These are phyloP conservation scores for Heliconius hewitsoni DNA, from an alignment of 1,140 invertebrate genomes.

Conservation along the genomic window DNA sequence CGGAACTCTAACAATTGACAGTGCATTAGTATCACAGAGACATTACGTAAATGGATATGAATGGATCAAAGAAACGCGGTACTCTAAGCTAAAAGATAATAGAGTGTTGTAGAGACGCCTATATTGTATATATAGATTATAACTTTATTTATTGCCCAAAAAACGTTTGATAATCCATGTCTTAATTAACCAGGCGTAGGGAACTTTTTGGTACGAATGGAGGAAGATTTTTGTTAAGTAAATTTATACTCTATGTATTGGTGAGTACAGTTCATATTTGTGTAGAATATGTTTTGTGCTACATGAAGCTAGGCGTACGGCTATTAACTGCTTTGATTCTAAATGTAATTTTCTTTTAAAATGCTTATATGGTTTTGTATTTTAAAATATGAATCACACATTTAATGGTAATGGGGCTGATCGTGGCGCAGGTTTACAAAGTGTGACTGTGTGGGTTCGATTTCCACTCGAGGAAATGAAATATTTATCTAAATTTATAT, in stretches of 20 bases:
- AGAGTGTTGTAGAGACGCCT: constrained; percentile 72
- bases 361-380: constrained; percentile 1
- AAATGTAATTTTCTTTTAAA: constrained; percentile 7
- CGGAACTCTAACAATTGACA: constrained; percentile 67
- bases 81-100: constrained; percentile 58
- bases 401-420: background rate
- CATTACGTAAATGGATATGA: constrained; percentile 72
- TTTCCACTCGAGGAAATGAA: too few relatives aligned
- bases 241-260: background rate
- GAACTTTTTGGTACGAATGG: constrained; percentile 50
- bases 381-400: background rate
- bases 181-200: constrained; percentile 79
- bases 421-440: too few relatives aligned
- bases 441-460: too few relatives aligned
- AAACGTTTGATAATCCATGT: constrained; percentile 80
- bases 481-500: too few relatives aligned
- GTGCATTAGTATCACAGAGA: constrained; percentile 76
- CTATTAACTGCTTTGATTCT: constrained; percentile 3
- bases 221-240: background rate
- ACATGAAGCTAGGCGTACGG: background rate
- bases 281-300: background rate
- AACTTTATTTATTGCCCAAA: constrained; percentile 78
- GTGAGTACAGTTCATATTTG: background rate
- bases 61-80: constrained; percentile 77
- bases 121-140: constrained; percentile 72